These are phyloP conservation scores for Perognathus longimembris DNA, from an alignment of 2,113 vertebrate genomes.

Conservation along the genomic window DNA sequence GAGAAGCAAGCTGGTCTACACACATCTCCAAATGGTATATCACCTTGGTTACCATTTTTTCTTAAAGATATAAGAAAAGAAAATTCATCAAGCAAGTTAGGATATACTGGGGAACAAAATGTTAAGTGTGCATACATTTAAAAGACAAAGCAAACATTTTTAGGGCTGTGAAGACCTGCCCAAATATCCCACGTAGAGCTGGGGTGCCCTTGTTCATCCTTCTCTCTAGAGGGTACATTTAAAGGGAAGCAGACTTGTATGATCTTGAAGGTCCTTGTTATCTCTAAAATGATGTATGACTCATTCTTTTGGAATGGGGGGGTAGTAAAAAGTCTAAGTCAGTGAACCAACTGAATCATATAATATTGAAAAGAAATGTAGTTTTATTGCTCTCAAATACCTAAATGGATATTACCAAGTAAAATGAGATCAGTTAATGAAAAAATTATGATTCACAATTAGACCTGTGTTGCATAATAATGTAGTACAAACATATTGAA, in stretches of 20 bases:
- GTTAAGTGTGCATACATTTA: background rate
- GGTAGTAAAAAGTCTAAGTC: constrained; percentile 64
- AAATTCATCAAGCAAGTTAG: background rate
- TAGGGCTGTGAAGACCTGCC: background rate
- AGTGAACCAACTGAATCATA: constrained; percentile 75
- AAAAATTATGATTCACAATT: constrained; percentile 80
- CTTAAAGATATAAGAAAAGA: background rate
- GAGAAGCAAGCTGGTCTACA: background rate
- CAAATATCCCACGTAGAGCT: background rate
- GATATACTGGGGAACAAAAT: background rate
- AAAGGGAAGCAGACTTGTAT: background rate
- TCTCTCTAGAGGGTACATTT: background rate
- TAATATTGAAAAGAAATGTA: constrained; percentile 73
- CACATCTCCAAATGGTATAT: too few species aligned
- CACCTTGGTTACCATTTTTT: background rate
- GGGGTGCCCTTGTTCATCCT: background rate
- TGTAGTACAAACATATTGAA: constrained; percentile 68
- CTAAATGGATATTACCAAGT: constrained; percentile 74
- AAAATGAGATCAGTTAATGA: constrained; percentile 78
- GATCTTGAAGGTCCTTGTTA: constrained; percentile 60
- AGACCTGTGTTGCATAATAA: constrained; percentile 68
- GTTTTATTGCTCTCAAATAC: constrained; percentile 71
- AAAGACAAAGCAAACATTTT: background rate
- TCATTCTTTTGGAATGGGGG: constrained; percentile 29
- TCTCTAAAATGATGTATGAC: constrained; percentile 59